Percentiles rank a stretch among this genome's conserved stretches.
Evolutionary conservation across 2,113 vertebrate genomes (phyloP).

Genomic region (Alaudala cheleensis): DNA sequence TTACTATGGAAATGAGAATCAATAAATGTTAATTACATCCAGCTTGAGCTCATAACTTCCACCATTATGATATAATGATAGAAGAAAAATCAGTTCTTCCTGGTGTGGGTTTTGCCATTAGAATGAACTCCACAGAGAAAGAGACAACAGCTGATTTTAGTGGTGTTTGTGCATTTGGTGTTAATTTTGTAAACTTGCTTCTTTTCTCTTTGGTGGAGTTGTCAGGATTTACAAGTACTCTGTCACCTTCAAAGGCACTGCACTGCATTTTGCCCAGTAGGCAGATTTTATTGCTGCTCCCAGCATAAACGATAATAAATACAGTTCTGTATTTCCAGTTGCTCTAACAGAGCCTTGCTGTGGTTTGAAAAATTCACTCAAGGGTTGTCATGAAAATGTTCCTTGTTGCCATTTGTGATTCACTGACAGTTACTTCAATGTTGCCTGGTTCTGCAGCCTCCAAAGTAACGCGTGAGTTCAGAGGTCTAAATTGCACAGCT

Average conservation of each 20-base stretch:
- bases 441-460: neutral
- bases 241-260: neutral
- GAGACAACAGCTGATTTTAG: neutral
- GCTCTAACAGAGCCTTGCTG: neutral
- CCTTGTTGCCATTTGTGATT: neutral
- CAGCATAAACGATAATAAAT: slow-evolving; percentile 27
- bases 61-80: slow-evolving; percentile 9
- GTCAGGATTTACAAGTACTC: slow-evolving; percentile 5
- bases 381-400: neutral
- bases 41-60: slow-evolving; percentile 7
- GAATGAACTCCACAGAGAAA: neutral
- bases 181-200: neutral
- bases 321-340: slow-evolving; percentile 1
- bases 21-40: slow-evolving; percentile 53
- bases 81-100: neutral
- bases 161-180: neutral
- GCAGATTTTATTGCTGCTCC: slow-evolving; percentile 39
- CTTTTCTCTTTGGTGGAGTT: neutral
- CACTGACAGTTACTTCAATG: neutral
- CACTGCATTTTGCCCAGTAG: slow-evolving; percentile 2
- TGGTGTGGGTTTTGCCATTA: neutral
- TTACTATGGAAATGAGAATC: slow-evolving; percentile 25
- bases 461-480: neutral
- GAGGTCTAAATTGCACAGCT: neutral
- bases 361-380: slow-evolving; percentile 3